Percentiles rank a stretch among this genome's conserved stretches.
Evolutionary conservation across 2,888 invertebrate genomes (phyloP).

Genomic region (Julus scandinavius): DNA sequence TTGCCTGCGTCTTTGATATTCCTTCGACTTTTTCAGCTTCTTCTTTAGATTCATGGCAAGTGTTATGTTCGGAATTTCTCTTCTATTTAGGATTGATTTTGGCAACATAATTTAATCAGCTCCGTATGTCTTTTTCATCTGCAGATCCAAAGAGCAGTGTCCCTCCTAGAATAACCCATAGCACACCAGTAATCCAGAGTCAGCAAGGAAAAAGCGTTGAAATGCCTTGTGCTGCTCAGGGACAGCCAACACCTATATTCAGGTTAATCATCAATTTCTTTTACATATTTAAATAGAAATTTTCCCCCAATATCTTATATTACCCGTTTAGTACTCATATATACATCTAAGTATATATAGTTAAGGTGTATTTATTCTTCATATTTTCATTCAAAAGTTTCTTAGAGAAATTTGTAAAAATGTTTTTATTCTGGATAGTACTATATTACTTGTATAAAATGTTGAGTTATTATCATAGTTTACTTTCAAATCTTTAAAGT

Average conservation of each 20-base stretch:
- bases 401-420: too few relatives aligned
- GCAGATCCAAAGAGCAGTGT: conserved; percentile 58
- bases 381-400: too few relatives aligned
- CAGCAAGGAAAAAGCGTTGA: conserved; percentile 63
- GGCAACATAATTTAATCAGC: conserved; percentile 43
- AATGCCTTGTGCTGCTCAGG: conserved; percentile 69
- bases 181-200: conserved; percentile 55
- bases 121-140: neutral
- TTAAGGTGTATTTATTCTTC: too few relatives aligned
- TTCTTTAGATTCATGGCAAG: conserved; percentile 17
- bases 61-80: conserved; percentile 42
- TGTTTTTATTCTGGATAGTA: too few relatives aligned
- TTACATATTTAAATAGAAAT: neutral
- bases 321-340: too few relatives aligned
- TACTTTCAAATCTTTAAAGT: too few relatives aligned
- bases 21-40: neutral
- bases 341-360: too few relatives aligned
- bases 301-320: too few relatives aligned
- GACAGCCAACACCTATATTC: conserved; percentile 67
- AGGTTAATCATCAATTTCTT: conserved; percentile 58
- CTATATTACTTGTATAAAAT: too few relatives aligned
- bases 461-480: too few relatives aligned
- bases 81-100: conserved; percentile 10
- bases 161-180: conserved; percentile 57
- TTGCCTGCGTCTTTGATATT: neutral